A percentile compares a stretch with the other conserved stretches of the same genome.
These are phyloP conservation scores for Protomyctophum bolini DNA, from an alignment of 2,113 vertebrate species.

Conservation along the genomic window DNA sequence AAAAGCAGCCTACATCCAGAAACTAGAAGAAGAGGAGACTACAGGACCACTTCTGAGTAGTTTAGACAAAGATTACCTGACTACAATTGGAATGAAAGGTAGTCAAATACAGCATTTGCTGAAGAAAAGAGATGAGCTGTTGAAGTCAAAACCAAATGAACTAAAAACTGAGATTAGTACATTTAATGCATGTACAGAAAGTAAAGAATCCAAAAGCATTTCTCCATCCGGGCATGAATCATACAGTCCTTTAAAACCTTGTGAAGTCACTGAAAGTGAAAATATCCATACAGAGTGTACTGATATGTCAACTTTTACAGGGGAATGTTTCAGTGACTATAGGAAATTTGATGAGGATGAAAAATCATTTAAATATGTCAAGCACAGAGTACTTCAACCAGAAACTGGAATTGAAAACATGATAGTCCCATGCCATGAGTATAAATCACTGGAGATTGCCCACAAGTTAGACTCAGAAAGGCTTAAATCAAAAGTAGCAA, in stretches of 20 bases:
- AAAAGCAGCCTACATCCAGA: conserved; percentile 64
- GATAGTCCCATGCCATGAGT: conserved; percentile 79
- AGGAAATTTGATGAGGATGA: conserved; percentile 62
- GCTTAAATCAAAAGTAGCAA: conserved; percentile 69
- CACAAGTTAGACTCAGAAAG: conserved; percentile 46
- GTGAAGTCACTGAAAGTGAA: background rate
- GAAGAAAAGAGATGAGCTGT: conserved; percentile 61
- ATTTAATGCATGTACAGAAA: background rate
- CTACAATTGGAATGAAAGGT: conserved; percentile 68
- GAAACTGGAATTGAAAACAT: conserved; percentile 72
- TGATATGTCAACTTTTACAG: accelerated
- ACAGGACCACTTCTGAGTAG: conserved; percentile 66
- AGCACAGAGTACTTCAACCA: conserved; percentile 64
- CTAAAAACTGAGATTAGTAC: background rate
- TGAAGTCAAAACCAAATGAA: background rate
- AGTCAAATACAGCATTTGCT: conserved; percentile 70
- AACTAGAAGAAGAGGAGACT: conserved; percentile 64
- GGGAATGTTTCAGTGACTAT: background rate
- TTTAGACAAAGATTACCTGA: conserved; percentile 60
- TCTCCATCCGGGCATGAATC: background rate
- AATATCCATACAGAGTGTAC: background rate
- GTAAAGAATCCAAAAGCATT: background rate
- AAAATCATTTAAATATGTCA: conserved; percentile 69
- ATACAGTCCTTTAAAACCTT: background rate
- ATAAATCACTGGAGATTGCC: conserved; percentile 71